phyloP scores from a whole-genome alignment of 2,888 invertebrate genomes.

The Lasioglossum marginatum region DNA sequence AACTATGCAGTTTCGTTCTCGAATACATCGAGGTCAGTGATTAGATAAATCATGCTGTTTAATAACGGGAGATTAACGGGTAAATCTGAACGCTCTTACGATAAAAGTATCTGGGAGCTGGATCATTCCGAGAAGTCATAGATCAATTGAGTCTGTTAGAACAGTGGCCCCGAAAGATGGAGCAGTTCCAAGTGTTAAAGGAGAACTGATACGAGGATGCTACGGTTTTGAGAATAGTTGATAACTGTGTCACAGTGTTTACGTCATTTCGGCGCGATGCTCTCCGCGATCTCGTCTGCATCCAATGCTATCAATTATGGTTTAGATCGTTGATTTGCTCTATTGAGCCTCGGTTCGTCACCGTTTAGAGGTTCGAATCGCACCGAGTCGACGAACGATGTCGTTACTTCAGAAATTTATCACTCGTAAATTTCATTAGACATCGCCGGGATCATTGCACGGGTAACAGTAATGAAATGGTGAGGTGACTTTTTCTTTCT shows the following conservation, averaged over 20 bases:
- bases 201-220: not conserved
- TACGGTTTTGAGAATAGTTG: not conserved
- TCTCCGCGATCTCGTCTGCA: not conserved
- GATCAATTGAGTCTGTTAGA: not conserved
- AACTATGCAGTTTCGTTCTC: not conserved
- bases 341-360: slow-evolving; percentile 21
- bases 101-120: not conserved
- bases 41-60: not conserved
- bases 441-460: slow-evolving; percentile 25
- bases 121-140: not conserved
- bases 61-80: not conserved
- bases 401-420: slow-evolving; percentile 40
- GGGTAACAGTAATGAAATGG: not conserved
- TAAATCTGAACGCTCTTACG: not conserved
- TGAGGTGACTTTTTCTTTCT: not conserved
- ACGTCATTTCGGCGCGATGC: slow-evolving; percentile 13
- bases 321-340: slow-evolving; percentile 21
- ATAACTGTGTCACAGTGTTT: slow-evolving; percentile 16
- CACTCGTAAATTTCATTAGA: slow-evolving; percentile 41
- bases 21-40: not conserved
- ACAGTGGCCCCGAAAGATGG: slow-evolving; percentile 7
- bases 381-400: slow-evolving; percentile 5
- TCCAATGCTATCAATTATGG: not conserved
- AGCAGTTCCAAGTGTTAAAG: slow-evolving; percentile 21
- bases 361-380: slow-evolving; percentile 26